These are phyloP conservation scores for Myiagra hebetior DNA, from an alignment of 2,113 vertebrate genomes.

Conservation along the genomic window DNA sequence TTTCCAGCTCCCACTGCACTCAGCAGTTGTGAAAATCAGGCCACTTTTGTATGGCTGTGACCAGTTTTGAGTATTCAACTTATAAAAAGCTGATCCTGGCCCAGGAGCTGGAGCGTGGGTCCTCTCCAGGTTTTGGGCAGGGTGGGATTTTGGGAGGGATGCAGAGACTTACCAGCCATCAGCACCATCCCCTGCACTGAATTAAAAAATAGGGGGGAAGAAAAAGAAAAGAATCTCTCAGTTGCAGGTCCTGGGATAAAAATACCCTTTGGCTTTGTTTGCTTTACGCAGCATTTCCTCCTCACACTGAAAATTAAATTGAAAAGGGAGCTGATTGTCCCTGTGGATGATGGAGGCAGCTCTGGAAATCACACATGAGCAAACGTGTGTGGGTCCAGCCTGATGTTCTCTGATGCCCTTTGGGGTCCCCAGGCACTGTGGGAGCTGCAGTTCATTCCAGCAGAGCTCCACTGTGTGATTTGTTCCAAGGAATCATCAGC, in stretches of 20 bases:
- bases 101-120: background rate
- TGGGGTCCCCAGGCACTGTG: background rate
- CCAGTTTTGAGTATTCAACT: background rate
- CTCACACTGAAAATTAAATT: background rate
- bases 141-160: background rate
- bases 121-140: background rate
- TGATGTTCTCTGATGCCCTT: background rate
- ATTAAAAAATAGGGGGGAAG: background rate
- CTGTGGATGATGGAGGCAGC: background rate
- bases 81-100: background rate
- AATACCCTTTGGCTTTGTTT: background rate
- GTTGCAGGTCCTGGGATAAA: background rate
- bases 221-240: background rate
- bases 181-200: background rate
- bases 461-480: background rate
- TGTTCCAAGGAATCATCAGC: background rate
- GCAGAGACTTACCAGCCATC: background rate
- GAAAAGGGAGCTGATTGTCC: background rate
- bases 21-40: constrained; percentile 44
- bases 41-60: background rate
- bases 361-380: background rate
- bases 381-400: background rate
- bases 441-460: background rate
- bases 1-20: constrained; percentile 37
- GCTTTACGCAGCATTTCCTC: background rate